Evolutionary conservation across 1,140 invertebrate species (phyloP), one percentile per base, ranked within the genome.

Genomic region (Diuraphis noxia): DNA sequence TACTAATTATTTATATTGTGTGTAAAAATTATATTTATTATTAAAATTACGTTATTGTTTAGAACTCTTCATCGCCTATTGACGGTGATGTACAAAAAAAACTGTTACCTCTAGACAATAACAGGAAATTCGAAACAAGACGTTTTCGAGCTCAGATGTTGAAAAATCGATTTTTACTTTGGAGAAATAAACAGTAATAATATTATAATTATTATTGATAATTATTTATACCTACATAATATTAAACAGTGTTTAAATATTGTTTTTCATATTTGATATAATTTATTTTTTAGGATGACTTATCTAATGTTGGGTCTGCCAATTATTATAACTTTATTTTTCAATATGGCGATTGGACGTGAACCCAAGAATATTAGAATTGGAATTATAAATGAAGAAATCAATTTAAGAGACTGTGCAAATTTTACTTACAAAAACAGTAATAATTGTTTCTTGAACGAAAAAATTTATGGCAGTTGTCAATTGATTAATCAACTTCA

Each of bases 261-360:
- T 46, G 8, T 84, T 43, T 84, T 36, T 38, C 0, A 9, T 17
- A 43, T 43, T 43, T 43, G 41, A 84, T 46, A 34, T 19, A 21
- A 86, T 10, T 25, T 2, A 63, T 88, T 91, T 94, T 94, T 56
- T 93, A 97, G 97, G 13, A 95, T 98, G 91, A 96, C 98, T 95
- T 93, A 97, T 41, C 99, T 99, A 94, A 97, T 99, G 93, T 96
- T 99, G 92, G 96, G 97, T 43, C 94, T 99, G 84, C 98, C 98
- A 1, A 96, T 98, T 1, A 96, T 97, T 52, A 98, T 99, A 95
- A 98, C 98, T 92, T 95, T 98, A 43, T 94, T 99, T 25, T 99
- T 99, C 94, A 99, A 98, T 94, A 93, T 98, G 90, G 97, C 98
- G 34, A 98, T 99, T 92, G 98, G 98, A 21, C 96, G 97, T 92